phyloP scores from a whole-genome alignment of 2,888 invertebrate genomes.

The Mesoligia furuncula region DNA sequence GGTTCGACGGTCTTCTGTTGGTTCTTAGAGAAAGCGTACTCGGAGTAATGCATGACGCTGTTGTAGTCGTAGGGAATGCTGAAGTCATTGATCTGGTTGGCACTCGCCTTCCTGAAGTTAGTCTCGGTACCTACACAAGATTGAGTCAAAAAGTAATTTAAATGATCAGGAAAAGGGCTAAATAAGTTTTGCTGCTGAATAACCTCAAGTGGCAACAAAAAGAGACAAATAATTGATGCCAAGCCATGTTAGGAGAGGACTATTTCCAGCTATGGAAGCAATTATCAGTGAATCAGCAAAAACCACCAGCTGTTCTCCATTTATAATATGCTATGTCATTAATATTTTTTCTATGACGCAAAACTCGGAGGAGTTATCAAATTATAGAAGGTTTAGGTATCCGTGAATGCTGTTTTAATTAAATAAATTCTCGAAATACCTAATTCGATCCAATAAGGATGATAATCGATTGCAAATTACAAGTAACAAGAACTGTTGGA shows the following conservation, averaged over 20 bases:
- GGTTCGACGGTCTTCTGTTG: constrained; percentile 93
- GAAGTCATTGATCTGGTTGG: constrained; percentile 90
- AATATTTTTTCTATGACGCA: neutral
- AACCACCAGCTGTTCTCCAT: neutral
- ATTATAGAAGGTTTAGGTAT: neutral
- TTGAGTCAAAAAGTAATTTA: neutral
- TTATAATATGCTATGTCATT: too few relatives aligned
- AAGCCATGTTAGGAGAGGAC: neutral
- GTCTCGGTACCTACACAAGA: constrained; percentile 88
- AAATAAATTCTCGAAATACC: neutral
- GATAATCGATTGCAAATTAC: constrained; percentile 1
- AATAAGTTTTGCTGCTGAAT: too few relatives aligned
- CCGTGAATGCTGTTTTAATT: neutral
- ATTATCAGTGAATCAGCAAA: neutral
- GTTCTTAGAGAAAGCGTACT: constrained; percentile 94
- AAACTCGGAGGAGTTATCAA: neutral
- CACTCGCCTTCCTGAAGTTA: constrained; percentile 93
- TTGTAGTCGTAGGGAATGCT: constrained; percentile 94
- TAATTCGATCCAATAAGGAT: neutral
- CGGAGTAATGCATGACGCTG: constrained; percentile 96
- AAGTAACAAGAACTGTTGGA: neutral
- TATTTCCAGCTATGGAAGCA: neutral
- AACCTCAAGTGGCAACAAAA: neutral
- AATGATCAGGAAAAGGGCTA: neutral
- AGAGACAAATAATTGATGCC: neutral